phyloP scores from a whole-genome alignment of 2,113 vertebrate genomes.

The Crotalus horridus region DNA sequence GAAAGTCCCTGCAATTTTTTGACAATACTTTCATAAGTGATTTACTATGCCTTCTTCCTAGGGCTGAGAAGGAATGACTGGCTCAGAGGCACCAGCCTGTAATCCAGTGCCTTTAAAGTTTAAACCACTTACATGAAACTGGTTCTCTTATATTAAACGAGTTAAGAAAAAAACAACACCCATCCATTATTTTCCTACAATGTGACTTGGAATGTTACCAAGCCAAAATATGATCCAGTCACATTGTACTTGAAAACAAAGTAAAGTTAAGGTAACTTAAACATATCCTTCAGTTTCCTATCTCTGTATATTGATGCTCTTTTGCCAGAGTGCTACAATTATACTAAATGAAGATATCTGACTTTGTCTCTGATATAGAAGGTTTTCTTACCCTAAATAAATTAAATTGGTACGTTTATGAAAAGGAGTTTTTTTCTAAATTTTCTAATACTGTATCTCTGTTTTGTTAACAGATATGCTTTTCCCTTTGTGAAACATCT shows the following conservation, averaged over 20 bases:
- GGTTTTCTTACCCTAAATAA: not conserved
- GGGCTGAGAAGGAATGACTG: not conserved
- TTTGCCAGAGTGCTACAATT: accelerated
- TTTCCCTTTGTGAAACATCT: not conserved
- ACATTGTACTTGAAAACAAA: not conserved
- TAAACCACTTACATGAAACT: not conserved
- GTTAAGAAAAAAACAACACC: not conserved
- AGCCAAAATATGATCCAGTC: not conserved
- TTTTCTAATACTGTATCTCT: not conserved
- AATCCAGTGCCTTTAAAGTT: not conserved
- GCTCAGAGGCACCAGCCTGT: not conserved
- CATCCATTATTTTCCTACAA: not conserved
- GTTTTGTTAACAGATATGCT: not conserved
- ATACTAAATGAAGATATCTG: accelerated
- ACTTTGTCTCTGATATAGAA: not conserved
- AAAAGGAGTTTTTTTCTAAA: not conserved
- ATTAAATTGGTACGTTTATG: not conserved
- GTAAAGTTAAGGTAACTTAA: not conserved
- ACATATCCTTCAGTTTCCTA: not conserved
- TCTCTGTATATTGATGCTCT: not conserved
- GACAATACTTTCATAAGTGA: not conserved
- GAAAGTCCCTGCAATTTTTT: not conserved
- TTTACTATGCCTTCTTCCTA: not conserved
- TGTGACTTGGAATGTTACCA: not conserved
- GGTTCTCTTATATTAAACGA: not conserved